Evolutionary conservation across 2,113 vertebrate genomes (phyloP).

Genomic region (Anhinga anhinga): DNA sequence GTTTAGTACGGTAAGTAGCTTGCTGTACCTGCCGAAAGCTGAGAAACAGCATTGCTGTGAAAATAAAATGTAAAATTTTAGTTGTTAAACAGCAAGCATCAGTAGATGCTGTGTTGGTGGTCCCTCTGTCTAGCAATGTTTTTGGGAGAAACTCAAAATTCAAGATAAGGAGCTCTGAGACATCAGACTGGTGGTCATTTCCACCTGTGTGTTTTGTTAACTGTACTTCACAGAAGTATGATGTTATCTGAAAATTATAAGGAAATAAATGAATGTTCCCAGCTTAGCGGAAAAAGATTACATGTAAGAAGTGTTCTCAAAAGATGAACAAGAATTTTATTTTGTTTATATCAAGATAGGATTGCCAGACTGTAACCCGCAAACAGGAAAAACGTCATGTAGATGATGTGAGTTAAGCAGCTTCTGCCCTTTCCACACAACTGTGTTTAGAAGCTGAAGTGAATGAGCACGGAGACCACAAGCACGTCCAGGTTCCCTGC

Average conservation of each 20-base stretch:
- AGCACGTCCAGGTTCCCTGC: not conserved
- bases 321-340: not conserved
- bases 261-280: not conserved
- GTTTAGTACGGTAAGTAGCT: not conserved
- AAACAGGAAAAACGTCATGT: fast-evolving
- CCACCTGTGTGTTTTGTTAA: not conserved
- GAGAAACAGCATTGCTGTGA: not conserved
- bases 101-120: not conserved
- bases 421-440: fast-evolving
- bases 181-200: not conserved
- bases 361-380: not conserved
- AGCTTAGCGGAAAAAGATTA: not conserved
- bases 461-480: fast-evolving
- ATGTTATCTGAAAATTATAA: not conserved
- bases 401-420: not conserved
- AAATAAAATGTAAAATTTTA: not conserved
- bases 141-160: not conserved
- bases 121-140: not conserved
- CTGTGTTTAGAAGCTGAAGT: not conserved
- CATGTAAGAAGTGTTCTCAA: not conserved
- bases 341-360: not conserved
- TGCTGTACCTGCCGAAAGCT: not conserved
- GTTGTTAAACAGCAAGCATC: not conserved
- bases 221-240: not conserved
- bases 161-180: not conserved